Percentiles rank a stretch among this genome's conserved stretches.
These are phyloP conservation scores for Drosophila antonietae DNA, from an alignment of 2,888 invertebrate species.

Conservation along the genomic window DNA sequence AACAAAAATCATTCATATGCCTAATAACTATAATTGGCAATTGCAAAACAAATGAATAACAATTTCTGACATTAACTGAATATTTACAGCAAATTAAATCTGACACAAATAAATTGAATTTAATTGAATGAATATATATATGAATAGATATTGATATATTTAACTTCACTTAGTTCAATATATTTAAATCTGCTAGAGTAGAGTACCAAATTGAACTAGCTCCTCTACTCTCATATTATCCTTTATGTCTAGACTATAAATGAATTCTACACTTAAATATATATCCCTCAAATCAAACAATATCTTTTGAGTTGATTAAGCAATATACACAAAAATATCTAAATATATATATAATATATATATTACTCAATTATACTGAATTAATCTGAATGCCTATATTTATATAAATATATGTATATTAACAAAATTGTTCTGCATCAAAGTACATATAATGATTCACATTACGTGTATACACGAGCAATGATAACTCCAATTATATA, in stretches of 20 bases:
- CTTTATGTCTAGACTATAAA: too few species aligned
- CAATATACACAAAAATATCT: not conserved
- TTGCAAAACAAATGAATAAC: not conserved
- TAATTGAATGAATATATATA: not conserved
- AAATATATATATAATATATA: not conserved
- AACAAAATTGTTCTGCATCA: too few species aligned
- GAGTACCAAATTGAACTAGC: too few species aligned
- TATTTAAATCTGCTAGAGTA: not conserved
- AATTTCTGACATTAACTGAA: not conserved
- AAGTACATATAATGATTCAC: too few species aligned
- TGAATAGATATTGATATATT: not conserved
- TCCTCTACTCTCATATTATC: not conserved
- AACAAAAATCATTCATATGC: not conserved
- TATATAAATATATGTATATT: not conserved
- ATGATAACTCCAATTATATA: too few species aligned
- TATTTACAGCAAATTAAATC: not conserved
- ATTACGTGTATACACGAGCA: too few species aligned
- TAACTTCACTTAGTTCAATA: not conserved
- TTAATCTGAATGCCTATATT: not conserved
- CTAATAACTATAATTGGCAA: not conserved
- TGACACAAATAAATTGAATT: too few species aligned
- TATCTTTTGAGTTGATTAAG: not conserved
- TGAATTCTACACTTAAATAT: not conserved
- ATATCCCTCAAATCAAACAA: too few species aligned
- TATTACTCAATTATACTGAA: not conserved